Evolutionary conservation across 2,888 invertebrate species (phyloP).

Genomic region (Lagria hirta): DNA sequence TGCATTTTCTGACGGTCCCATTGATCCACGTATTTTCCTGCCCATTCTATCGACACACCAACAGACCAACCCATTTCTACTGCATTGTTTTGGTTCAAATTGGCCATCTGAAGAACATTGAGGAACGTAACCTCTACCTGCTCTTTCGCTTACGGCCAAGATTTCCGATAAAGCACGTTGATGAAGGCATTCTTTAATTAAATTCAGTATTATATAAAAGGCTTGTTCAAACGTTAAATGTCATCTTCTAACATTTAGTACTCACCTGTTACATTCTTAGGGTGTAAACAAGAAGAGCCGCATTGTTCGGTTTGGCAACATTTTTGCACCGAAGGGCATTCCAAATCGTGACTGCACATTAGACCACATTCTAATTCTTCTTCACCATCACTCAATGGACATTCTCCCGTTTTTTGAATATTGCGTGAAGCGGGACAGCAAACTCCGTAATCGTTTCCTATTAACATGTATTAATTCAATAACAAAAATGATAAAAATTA

Average conservation of each 20-base stretch:
- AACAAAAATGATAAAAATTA: conserved; percentile 3
- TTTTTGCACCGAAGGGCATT: conserved; percentile 80
- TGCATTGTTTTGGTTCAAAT: conserved; percentile 76
- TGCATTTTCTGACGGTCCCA: conserved; percentile 74
- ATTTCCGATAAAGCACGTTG: conserved; percentile 77
- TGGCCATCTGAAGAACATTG: conserved; percentile 75
- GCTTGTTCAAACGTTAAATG: conserved; percentile 26
- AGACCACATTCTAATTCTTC: conserved; percentile 61
- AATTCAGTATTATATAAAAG: neutral
- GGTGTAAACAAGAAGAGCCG: conserved; percentile 71
- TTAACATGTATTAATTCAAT: neutral
- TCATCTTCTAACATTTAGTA: conserved; percentile 13
- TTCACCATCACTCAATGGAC: conserved; percentile 60
- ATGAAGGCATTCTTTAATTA: conserved; percentile 65
- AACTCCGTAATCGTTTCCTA: conserved; percentile 82
- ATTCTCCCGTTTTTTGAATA: conserved; percentile 76
- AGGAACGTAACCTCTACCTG: conserved; percentile 81
- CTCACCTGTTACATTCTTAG: conserved; percentile 71
- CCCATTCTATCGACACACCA: conserved; percentile 85
- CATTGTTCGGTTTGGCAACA: conserved; percentile 77
- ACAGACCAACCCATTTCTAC: conserved; percentile 81
- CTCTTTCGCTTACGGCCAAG: conserved; percentile 74
- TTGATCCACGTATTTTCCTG: conserved; percentile 74
- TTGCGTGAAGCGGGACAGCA: conserved; percentile 80
- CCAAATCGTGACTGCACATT: conserved; percentile 75